Evolutionary conservation across 2,888 invertebrate species (phyloP).

Genomic region (Rhingia rostrata): DNA sequence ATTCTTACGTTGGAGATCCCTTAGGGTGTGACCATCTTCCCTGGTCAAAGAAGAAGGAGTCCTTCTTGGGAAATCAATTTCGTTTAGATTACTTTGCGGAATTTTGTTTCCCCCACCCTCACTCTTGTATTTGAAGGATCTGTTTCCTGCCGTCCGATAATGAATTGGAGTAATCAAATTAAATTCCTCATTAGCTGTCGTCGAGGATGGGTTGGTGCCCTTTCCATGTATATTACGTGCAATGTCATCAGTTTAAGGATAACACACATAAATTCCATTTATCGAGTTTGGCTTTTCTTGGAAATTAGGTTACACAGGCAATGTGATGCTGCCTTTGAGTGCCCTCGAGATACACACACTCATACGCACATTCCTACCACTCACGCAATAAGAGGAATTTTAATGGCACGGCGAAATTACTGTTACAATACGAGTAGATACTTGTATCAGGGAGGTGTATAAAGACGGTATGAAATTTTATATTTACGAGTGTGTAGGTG

Average conservation of each 20-base stretch:
- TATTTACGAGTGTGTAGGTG: slow-evolving; percentile 45
- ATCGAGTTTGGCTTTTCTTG: slow-evolving; percentile 63
- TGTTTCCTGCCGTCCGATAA: slow-evolving; percentile 51
- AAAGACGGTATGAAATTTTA: slow-evolving; percentile 47
- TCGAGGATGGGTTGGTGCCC: not conserved
- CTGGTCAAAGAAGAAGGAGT: not conserved
- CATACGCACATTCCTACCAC: not conserved
- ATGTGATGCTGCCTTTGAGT: slow-evolving; percentile 33
- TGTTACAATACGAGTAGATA: slow-evolving; percentile 15
- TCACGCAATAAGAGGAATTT: slow-evolving; percentile 56
- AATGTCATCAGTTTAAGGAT: slow-evolving; percentile 31
- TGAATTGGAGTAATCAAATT: slow-evolving; percentile 72
- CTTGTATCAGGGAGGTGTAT: slow-evolving; percentile 1
- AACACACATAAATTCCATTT: slow-evolving; percentile 51
- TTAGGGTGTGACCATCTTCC: not conserved
- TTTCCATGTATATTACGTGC: slow-evolving; percentile 10
- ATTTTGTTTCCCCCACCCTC: not conserved
- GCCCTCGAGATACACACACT: slow-evolving; percentile 17
- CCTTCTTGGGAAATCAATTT: slow-evolving; percentile 21
- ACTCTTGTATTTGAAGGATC: not conserved
- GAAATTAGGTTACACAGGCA: slow-evolving; percentile 61
- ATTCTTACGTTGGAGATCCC: not conserved
- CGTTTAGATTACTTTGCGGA: not conserved
- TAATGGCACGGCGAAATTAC: slow-evolving; percentile 58
- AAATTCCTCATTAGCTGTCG: slow-evolving; percentile 63